Evolutionary conservation across 2,113 vertebrate genomes (phyloP).

Genomic region (Proteles cristata): DNA sequence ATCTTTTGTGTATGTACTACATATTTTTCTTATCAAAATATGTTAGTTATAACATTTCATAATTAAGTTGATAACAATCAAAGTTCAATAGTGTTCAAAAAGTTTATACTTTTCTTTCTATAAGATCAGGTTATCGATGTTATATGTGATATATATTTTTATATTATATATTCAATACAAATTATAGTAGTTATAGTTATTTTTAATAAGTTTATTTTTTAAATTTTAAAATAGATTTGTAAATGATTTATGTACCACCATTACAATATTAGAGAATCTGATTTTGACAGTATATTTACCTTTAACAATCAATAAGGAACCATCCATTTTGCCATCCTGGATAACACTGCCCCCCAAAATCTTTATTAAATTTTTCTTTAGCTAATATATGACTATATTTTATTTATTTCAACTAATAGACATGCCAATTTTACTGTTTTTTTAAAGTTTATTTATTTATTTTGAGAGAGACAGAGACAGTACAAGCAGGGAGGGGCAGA

Average conservation of each 20-base stretch:
- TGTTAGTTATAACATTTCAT: background rate
- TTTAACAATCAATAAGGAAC: background rate
- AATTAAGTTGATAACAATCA: background rate
- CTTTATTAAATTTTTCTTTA: background rate
- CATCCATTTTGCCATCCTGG: background rate
- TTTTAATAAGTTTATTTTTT: background rate
- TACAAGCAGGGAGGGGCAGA: no score
- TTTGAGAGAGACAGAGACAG: no score
- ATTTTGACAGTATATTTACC: background rate
- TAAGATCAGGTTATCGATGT: background rate
- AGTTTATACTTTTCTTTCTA: background rate
- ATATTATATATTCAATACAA: background rate
- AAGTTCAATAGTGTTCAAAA: background rate
- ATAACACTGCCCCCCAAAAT: background rate
- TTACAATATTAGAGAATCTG: background rate
- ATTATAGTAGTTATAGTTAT: background rate
- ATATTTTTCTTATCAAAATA: background rate
- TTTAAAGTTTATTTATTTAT: no score
- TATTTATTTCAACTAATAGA: constrained; percentile 48
- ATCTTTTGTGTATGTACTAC: background rate
- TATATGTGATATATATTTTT: background rate
- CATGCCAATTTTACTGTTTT: background rate
- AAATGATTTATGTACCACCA: background rate
- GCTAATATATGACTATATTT: background rate
- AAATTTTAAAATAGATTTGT: background rate